Conservation (phyloP, 1,140 invertebrate genomes). For the Camponotus vicinus region DNA sequence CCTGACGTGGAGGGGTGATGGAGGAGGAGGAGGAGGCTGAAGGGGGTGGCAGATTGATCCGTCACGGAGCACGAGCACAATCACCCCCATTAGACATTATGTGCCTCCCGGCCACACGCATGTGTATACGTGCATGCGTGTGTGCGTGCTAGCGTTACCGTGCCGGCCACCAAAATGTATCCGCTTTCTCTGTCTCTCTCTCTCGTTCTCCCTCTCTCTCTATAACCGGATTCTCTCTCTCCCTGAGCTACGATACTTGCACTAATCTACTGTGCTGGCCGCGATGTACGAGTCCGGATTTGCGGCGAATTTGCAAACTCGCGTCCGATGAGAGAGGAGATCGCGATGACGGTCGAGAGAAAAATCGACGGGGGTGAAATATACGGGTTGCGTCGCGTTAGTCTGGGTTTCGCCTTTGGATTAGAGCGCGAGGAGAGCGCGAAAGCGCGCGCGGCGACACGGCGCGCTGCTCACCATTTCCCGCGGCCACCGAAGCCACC, state of each 20-base stretch:
- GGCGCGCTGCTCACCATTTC: slow-evolving; percentile 85
- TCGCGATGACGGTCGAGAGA: slow-evolving; percentile 37
- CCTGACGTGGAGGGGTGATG: slow-evolving; percentile 74
- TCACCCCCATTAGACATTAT: slow-evolving; percentile 86
- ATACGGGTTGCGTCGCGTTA: slow-evolving; percentile 13
- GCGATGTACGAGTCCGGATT: slow-evolving; percentile 73
- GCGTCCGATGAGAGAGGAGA: neutral
- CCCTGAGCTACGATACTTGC: slow-evolving; percentile 78
- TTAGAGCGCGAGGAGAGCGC: slow-evolving; percentile 79
- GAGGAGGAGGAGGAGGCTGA: slow-evolving; percentile 63
- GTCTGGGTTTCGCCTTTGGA: slow-evolving; percentile 68
- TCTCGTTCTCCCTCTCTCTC: no score
- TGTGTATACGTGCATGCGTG: slow-evolving; percentile 50
- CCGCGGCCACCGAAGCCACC: slow-evolving; percentile 84
- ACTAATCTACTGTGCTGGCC: slow-evolving; percentile 78
- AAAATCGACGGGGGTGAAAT: slow-evolving; percentile 12
- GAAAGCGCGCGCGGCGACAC: slow-evolving; percentile 83
- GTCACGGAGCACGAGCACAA: slow-evolving; percentile 85
- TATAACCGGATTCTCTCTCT: slow-evolving; percentile 43
- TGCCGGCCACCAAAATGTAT: slow-evolving; percentile 80
- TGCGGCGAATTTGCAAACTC: slow-evolving; percentile 43
- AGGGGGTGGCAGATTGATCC: slow-evolving; percentile 86
- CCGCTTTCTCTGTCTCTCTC: slow-evolving; percentile 49
- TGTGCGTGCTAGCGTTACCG: slow-evolving; percentile 54
- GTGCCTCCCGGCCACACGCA: slow-evolving; percentile 77